Evolutionary conservation across 1,140 invertebrate genomes (phyloP), one percentile per base, ranked within the genome.

Genomic region (Drosophila pandora): DNA sequence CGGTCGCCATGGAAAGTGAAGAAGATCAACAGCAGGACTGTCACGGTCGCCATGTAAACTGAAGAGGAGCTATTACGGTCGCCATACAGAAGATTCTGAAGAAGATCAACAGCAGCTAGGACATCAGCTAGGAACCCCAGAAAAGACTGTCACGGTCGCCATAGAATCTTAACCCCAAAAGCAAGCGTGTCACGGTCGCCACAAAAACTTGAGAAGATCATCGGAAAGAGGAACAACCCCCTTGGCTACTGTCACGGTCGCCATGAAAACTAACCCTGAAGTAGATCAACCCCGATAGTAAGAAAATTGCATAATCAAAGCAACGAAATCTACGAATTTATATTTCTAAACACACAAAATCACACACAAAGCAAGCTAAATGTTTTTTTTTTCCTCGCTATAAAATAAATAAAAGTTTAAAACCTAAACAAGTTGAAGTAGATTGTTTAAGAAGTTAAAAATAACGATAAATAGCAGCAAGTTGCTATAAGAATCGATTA

Each of bases 241-340:
- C 6, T 25, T 5, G n/a, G n/a, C n/a, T 4, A 28, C 25, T 28
- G 25, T 28, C 25, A 28, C 25, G 25, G 25, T 28, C 25, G 25
- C 25, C 25, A 28, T 6, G 3, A 28, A 28, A 28, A 28, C 25
- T 17, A 17, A 17, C 17, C 17, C 17, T 6, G 25, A 28, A 6
- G 25, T 5, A 13, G 3, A 13, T 3, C 3, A 43, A 17, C 45
- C 28, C 53, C 9, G 17, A 28, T 45, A 39, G 2, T 17, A 45
- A 49, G n/a, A 22, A 54, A 57, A 41, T 17, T 21, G 34, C 45
- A 45, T 8, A 55, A 78, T 63, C 52, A 69, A 74, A 55, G 22
- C 34, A 68, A 67, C 47, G 61, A 79, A 74, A 78, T 68, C 22
- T 48, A 64, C 59, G 60, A 73, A 79, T 77, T 71, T 77, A 76